A percentile compares a stretch with the other conserved stretches of the same genome.
phyloP scores from a whole-genome alignment of 64 coral and sea anemone genomes.

The Platygyra sinensis region DNA sequence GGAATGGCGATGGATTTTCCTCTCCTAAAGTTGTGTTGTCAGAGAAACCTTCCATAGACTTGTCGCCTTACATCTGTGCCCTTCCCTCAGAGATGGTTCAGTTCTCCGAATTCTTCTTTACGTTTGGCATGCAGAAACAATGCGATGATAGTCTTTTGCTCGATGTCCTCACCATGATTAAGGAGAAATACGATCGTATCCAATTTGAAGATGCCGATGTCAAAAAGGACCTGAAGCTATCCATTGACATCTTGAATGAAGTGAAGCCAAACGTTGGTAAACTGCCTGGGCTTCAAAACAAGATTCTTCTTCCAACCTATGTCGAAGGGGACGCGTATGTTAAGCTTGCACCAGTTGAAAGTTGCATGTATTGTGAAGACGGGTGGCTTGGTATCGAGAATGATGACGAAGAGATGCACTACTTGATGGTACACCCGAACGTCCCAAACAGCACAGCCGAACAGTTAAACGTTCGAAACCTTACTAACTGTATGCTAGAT shows the following conservation, averaged over 20 bases:
- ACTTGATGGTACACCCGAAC: constrained; percentile 69
- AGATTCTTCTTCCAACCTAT: constrained; percentile 71
- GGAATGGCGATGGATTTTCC: constrained; percentile 94
- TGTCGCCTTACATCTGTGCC: constrained; percentile 55
- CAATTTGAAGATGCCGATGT: constrained; percentile 7
- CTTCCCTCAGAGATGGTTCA: constrained; percentile 54
- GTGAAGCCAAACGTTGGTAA: constrained; percentile 27
- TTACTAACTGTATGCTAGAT: constrained; percentile 68
- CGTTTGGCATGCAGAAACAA: constrained; percentile 39
- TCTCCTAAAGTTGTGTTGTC: constrained; percentile 42
- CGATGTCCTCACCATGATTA: constrained; percentile 63
- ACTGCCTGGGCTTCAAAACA: background rate
- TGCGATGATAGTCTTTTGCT: constrained; percentile 46
- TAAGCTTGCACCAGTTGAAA: constrained; percentile 46
- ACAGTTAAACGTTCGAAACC: constrained; percentile 65
- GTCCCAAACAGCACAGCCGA: constrained; percentile 64
- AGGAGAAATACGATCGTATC: constrained; percentile 39
- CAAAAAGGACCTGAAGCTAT: constrained; percentile 70
- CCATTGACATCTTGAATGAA: constrained; percentile 72
- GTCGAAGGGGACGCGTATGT: constrained; percentile 52
- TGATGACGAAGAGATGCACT: constrained; percentile 24
- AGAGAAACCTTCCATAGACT: constrained; percentile 44
- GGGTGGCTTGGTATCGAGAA: constrained; percentile 62
- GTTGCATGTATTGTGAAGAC: constrained; percentile 82
- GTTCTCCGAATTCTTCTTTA: constrained; percentile 29